phyloP scores from a whole-genome alignment of 2,888 invertebrate genomes.

The Gymnoscelis rufifasciata region DNA sequence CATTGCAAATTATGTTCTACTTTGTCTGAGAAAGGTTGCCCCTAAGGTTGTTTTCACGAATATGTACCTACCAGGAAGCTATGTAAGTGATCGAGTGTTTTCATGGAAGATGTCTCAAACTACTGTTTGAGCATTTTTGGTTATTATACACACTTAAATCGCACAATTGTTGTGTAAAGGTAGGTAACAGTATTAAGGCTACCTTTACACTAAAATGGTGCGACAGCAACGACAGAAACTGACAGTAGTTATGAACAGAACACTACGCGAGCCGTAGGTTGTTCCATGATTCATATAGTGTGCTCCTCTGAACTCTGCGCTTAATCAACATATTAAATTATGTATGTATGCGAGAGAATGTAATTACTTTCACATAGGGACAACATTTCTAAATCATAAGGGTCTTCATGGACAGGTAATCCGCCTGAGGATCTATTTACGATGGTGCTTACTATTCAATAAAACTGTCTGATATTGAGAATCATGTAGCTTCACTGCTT shows the following conservation, averaged over 20 bases:
- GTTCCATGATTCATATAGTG: constrained; percentile 3
- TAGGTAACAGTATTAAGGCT: no score
- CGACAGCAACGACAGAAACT: no score
- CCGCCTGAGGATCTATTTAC: constrained; percentile 49
- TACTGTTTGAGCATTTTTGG: no score
- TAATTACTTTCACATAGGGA: constrained; percentile 58
- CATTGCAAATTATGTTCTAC: constrained; percentile 34
- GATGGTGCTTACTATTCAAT: constrained; percentile 55
- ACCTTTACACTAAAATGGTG: no score
- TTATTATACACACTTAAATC: no score
- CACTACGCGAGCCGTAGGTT: constrained; percentile 5
- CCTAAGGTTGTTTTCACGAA: no score
- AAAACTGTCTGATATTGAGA: constrained; percentile 49
- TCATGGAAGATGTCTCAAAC: no score
- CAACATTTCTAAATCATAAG: constrained; percentile 55
- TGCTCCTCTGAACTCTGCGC: constrained; percentile 20
- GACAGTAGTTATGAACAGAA: no score
- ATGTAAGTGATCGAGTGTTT: no score
- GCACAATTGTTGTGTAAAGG: no score
- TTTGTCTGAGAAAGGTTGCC: constrained; percentile 28
- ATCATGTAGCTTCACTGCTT: constrained; percentile 36
- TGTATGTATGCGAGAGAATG: constrained; percentile 44
- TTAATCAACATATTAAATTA: constrained; percentile 28
- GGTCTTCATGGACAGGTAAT: constrained; percentile 51
- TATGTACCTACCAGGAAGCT: no score